These are phyloP conservation scores for Batillaria attramentaria DNA, from an alignment of 1,140 invertebrate species.

Conservation along the genomic window DNA sequence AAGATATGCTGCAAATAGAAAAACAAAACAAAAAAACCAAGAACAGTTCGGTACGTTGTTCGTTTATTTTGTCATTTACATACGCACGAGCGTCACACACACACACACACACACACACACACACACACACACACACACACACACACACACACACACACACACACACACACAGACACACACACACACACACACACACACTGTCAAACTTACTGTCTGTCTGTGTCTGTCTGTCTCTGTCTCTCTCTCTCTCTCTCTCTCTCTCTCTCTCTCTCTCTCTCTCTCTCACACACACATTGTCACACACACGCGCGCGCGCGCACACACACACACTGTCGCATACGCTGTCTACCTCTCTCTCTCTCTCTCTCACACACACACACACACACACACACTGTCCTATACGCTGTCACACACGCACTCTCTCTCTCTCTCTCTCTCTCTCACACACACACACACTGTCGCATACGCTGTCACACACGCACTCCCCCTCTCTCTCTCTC, in stretches of 20 bases:
- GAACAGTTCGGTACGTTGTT: neutral
- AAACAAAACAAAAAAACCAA: neutral
- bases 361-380: neutral
- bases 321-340: neutral
- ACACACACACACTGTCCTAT: neutral
- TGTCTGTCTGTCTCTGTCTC: slow-evolving; percentile 15
- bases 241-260: neutral
- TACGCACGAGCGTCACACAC: neutral
- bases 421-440: neutral
- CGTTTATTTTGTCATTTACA: neutral
- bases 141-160: neutral
- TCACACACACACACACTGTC: neutral
- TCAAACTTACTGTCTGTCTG: slow-evolving; percentile 1
- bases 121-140: slow-evolving; percentile 10
- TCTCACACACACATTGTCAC: neutral
- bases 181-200: neutral
- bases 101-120: neutral
- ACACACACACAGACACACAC: slow-evolving; percentile 9
- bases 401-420: neutral
- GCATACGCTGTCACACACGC: neutral
- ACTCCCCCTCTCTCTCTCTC: slow-evolving; percentile 2
- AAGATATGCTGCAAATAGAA: neutral
- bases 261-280: neutral
- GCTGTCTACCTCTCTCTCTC: slow-evolving; percentile 14
- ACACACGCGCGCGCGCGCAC: neutral